Evolutionary conservation across 2,888 invertebrate species (phyloP).

Genomic region (Lasioglossum oenotherae): DNA sequence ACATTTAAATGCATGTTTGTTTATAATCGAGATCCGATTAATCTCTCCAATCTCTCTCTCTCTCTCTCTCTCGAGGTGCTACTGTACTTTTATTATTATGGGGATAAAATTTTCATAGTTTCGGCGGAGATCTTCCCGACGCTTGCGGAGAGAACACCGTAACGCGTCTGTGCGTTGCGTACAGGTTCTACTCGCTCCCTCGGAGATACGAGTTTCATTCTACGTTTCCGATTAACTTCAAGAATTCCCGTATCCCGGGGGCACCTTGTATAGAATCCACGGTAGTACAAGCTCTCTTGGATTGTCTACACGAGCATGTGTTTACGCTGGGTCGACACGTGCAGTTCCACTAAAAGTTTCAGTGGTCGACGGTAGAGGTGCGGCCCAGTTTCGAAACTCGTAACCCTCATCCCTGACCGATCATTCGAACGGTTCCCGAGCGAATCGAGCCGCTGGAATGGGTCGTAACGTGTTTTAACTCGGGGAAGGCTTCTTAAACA

Average conservation of each 20-base stretch:
- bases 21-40: too few relatives aligned
- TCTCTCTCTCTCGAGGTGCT: too few relatives aligned
- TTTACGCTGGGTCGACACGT: conserved; percentile 17
- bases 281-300: background rate
- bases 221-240: background rate
- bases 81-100: too few relatives aligned
- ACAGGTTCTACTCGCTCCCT: background rate
- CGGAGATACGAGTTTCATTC: background rate
- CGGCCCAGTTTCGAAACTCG: conserved; percentile 50
- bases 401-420: conserved; percentile 48
- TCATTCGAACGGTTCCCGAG: conserved; percentile 16
- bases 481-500: conserved; percentile 20
- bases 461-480: conserved; percentile 45
- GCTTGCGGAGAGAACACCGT: too few relatives aligned
- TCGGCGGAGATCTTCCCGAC: too few relatives aligned
- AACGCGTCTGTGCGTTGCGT: background rate
- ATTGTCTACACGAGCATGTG: background rate
- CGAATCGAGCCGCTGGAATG: conserved; percentile 13
- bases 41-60: too few relatives aligned
- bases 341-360: conserved; percentile 58
- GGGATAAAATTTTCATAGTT: too few relatives aligned
- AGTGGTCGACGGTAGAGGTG: conserved; percentile 46
- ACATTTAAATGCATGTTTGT: too few relatives aligned
- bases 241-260: background rate
- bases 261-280: background rate